Evolutionary conservation across 2,888 invertebrate species (phyloP).

Genomic region (Aplocera efformata): DNA sequence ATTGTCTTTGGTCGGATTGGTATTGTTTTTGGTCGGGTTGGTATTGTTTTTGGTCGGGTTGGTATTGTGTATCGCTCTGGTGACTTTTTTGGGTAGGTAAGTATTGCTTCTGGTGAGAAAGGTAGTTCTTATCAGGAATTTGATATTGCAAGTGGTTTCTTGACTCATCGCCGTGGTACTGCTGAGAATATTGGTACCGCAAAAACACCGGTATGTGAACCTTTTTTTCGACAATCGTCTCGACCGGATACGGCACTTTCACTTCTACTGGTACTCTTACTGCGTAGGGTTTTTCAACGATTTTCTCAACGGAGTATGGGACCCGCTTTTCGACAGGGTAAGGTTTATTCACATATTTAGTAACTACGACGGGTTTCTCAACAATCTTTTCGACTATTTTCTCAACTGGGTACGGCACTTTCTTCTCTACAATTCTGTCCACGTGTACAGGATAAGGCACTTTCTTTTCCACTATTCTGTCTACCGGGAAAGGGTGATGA

Average conservation of each 20-base stretch:
- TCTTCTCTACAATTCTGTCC: constrained; percentile 74
- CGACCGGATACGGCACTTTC: constrained; percentile 67
- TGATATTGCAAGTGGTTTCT: constrained; percentile 31
- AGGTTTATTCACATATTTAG: constrained; percentile 28
- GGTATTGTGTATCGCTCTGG: background rate
- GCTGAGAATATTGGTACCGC: constrained; percentile 21
- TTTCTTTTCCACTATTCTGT: constrained; percentile 74
- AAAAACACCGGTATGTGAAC: constrained; percentile 39
- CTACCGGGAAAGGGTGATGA: constrained; percentile 71
- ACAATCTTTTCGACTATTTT: constrained; percentile 58
- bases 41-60: too few relatives aligned
- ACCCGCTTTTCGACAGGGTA: constrained; percentile 70
- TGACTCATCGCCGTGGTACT: constrained; percentile 28
- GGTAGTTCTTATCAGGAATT: constrained; percentile 19
- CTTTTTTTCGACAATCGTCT: constrained; percentile 68
- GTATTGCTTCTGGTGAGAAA: constrained; percentile 14
- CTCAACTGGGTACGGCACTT: constrained; percentile 67
- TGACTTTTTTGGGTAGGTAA: constrained; percentile 2
- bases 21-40: too few relatives aligned
- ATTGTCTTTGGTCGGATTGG: too few relatives aligned
- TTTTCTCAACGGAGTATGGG: constrained; percentile 75
- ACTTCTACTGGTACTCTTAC: constrained; percentile 78
- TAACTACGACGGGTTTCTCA: constrained; percentile 27
- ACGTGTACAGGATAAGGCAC: constrained; percentile 67
- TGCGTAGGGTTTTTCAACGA: constrained; percentile 67